Evolutionary conservation across 1,140 invertebrate genomes (phyloP).

Genomic region (Apis florea): DNA sequence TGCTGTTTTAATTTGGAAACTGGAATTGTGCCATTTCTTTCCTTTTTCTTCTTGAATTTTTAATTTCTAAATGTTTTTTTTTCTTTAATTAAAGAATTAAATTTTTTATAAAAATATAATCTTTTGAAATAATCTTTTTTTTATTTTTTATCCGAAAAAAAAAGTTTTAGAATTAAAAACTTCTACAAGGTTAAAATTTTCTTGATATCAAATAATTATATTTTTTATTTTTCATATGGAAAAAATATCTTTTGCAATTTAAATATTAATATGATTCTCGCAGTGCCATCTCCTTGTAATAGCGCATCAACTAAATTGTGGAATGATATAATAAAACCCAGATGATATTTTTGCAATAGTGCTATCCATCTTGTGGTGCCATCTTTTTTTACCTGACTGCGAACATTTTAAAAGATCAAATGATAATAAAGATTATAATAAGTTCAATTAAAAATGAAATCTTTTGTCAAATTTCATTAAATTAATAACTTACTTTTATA

Average conservation of each 20-base stretch:
- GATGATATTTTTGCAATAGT: not conserved
- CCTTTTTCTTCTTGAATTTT: too few relatives aligned
- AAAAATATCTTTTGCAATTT: not conserved
- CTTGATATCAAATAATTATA: not conserved
- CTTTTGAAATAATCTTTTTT: too few relatives aligned
- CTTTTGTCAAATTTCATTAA: not conserved
- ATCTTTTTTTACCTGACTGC: not conserved
- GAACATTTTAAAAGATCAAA: not conserved
- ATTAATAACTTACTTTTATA: not conserved
- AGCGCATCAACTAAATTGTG: not conserved
- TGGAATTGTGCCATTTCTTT: not conserved
- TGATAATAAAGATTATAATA: not conserved
- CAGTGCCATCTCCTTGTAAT: conserved; percentile 6
- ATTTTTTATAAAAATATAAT: not conserved
- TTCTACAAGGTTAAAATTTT: too few relatives aligned
- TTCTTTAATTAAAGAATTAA: not conserved
- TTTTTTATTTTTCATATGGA: not conserved
- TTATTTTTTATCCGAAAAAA: too few relatives aligned
- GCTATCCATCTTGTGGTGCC: not conserved
- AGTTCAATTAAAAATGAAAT: not conserved
- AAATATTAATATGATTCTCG: not conserved
- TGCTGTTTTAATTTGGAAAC: not conserved
- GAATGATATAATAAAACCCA: not conserved
- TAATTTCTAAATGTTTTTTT: not conserved
- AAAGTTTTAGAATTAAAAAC: too few relatives aligned